A percentile compares a stretch with the other conserved stretches of the same genome.
These are phyloP conservation scores for Rhodinocichla rosea DNA, from an alignment of 2,113 vertebrate genomes.

Conservation along the genomic window DNA sequence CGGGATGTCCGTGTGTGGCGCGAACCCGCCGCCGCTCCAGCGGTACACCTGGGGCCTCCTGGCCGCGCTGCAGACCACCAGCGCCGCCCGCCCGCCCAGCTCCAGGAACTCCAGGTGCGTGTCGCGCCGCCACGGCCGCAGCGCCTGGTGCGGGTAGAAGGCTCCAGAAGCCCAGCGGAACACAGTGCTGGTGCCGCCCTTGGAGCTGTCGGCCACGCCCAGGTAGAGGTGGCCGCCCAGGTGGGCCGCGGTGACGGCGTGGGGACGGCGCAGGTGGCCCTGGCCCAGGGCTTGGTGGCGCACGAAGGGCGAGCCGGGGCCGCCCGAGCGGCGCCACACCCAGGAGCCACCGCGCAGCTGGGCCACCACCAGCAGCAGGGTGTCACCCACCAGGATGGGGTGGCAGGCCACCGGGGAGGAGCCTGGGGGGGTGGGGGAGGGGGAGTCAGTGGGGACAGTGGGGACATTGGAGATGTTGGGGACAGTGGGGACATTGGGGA, in stretches of 20 bases:
- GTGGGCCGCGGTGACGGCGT: neutral
- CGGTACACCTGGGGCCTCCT: neutral
- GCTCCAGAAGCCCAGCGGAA: neutral
- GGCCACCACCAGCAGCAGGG: neutral
- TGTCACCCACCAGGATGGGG: too few relatives aligned
- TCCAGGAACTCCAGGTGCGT: conserved; percentile 14
- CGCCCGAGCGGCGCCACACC: neutral
- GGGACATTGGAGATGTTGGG: too few relatives aligned
- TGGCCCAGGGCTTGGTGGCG: neutral
- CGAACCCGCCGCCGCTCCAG: neutral
- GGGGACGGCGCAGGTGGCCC: accelerated
- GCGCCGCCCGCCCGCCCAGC: neutral
- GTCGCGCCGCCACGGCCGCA: neutral
- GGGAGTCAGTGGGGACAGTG: too few relatives aligned
- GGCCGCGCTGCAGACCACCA: neutral
- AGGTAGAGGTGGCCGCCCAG: neutral
- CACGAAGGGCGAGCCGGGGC: neutral
- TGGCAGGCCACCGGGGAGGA: too few relatives aligned
- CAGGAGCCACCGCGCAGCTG: neutral
- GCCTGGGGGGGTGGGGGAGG: too few relatives aligned
- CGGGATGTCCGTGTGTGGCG: conserved; percentile 10
- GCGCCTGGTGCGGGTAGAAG: neutral
- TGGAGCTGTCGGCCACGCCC: conserved; percentile 16
- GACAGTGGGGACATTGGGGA: too few relatives aligned
- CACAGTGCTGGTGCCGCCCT: neutral